Base-by-base conservation (phyloP, 2,888 invertebrate genomes). In the Xanthorhoe designata region DNA sequence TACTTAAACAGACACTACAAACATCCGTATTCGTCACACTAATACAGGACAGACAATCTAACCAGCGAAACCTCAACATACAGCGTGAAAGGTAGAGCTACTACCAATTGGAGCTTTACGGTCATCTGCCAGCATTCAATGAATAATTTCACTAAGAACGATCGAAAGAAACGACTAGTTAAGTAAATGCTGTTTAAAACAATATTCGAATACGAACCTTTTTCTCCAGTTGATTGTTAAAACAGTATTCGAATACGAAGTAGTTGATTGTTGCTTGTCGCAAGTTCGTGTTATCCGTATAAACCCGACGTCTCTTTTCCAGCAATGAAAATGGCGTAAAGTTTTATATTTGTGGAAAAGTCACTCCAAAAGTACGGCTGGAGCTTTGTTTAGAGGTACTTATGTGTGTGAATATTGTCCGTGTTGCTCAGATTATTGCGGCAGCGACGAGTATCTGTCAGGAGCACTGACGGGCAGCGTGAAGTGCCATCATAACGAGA, bases 401-500 rank as follows among this genome's bases (percentile, higher is more conserved):
- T 32, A 32, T 19, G 24, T 59, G 38, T 17, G 17, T 47, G 38
- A 42, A 47, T 15, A 47, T 17, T 52, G 35, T 60, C 42, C 52
- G 50, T 59, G 24, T 47, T 57, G 54, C 47, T 59, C 49, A 54
- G 57, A 57, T 59, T 64, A 49, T 64, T 57, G 32, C 62, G 35
- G 52, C 38, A 47, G 58, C 58, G 49, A 59, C 35, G 58, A 59
- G 58, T 54, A 59, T 70, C 61, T 67, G 70, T 70, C 70, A 64
- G 64, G 61, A 50, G 15, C 64, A 67, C 64, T 68, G 75, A 72
- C 75, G 71, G 72, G 71, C 68, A 62, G 61, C 65, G 53, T 73
- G 72, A 74, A 81, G 77, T 75, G 74, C 76, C 76, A 78, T 80
- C 77, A 65, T 70, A 72, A 77, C 74, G 75, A 78, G 78, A 68